phyloP scores from a whole-genome alignment of 2,797 vertebrate species.

The Urosaurus nigricauda region DNA sequence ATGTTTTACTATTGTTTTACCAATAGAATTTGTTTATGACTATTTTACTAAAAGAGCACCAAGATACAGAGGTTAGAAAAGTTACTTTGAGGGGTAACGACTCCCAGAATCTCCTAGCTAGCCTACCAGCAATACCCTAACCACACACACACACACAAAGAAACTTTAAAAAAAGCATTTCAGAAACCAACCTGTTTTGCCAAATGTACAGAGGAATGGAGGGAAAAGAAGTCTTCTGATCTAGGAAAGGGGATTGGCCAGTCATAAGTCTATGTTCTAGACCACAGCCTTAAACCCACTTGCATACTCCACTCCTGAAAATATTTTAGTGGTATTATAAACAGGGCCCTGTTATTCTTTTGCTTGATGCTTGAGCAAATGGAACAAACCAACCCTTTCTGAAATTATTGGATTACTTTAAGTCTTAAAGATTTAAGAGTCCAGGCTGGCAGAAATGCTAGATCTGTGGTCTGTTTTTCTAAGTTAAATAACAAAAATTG shows the following conservation, averaged over 20 bases:
- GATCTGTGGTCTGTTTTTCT: constrained; percentile 25
- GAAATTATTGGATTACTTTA: constrained; percentile 10
- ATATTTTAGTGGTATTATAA: constrained; percentile 5
- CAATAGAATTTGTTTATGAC: background rate
- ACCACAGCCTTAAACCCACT: background rate
- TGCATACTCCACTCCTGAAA: background rate
- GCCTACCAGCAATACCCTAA: no score
- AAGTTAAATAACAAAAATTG: constrained; percentile 11
- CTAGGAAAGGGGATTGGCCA: background rate
- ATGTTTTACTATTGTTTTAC: background rate
- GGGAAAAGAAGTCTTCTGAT: background rate
- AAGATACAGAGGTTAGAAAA: background rate
- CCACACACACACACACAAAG: no score
- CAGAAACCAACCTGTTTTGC: background rate
- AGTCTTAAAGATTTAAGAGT: constrained; percentile 5
- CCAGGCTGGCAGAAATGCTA: constrained; percentile 10
- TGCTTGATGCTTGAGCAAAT: background rate
- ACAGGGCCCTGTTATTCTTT: background rate
- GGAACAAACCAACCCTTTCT: constrained; percentile 14
- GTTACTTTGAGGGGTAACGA: background rate
- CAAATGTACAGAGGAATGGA: background rate
- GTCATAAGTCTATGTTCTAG: constrained; percentile 2
- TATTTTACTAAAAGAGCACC: background rate
- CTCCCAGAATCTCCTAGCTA: background rate
- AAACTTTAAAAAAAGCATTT: background rate